Base-by-base conservation (phyloP, 2,888 invertebrate species). In the Epistrophe eligans region DNA sequence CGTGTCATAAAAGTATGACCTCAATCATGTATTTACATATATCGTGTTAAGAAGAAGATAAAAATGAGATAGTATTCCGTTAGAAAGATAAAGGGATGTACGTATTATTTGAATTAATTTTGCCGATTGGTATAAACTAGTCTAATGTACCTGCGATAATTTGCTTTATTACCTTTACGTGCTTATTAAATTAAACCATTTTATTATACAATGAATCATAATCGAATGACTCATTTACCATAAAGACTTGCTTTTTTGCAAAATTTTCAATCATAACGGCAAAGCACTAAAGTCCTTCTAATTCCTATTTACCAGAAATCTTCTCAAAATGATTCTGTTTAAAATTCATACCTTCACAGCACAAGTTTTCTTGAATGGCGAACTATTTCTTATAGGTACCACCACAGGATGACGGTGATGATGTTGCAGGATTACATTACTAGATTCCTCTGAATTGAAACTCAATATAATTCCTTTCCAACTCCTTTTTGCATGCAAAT, bases 401-500 rank as follows among this genome's bases (percentile, higher is more conserved):
- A 9, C n/a, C 60, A 40, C 24, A 24, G 24, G 19, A 19, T 8
- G n/a, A n/a, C n/a, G 38, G n/a, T 40, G 24, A 11, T 11, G 35
- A 10, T 40, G 24, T 6, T 11, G 35, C 15, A 35, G 74, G n/a
- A n/a, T n/a, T n/a, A n/a, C 50, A 67, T 74, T 83, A 79, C 73
- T 40, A 67, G 55, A 72, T 77, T 67, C 64, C 45, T 58, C 48
- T 81, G 77, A 24, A 24, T 79, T 82, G 35, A 87, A 79, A 73
- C 77, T 62, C 71, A 38, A 82, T 85, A 82, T 85, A 79, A 82
- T 87, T 82, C 77, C 73, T 72, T 57, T 77, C 48, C 19, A 73
- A 73, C 62, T 81, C 67, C 84, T 85, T 72, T 28, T 60, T n/a
- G 19, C 66, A 66, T 55, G 17, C 57, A 77, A 64, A 66, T 38